Base-by-base conservation (phyloP, 1,140 invertebrate genomes). In the Drosophila elegans region DNA sequence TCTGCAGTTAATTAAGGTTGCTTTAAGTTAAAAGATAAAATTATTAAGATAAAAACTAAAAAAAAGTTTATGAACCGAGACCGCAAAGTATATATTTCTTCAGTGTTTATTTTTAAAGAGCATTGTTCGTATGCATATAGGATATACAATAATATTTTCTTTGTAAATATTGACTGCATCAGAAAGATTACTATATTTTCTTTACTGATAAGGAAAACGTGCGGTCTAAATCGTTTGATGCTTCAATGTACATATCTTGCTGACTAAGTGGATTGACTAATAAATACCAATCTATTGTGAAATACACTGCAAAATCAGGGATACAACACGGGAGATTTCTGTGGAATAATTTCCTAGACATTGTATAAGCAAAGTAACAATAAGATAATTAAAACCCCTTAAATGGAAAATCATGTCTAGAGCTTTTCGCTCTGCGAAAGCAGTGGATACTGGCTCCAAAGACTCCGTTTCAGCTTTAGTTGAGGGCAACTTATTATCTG, bases 161-260 rank as follows among this genome's bases (percentile, higher is more conserved):
- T 69, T 39, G 41, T 38, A 68, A 44, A 69, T 64, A 44, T 49
- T 68, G 34, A 68, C 63, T 39, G 49, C 59, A 56, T 69, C 32
- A 39, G 13, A 34, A 54, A 39, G 64, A 66, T 27, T 64, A 36
- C 36, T 21, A 16, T 49, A 34, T 55, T 32, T 48, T 46, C 41
- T 21, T 10, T 7, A 41, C 66, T 48, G 67, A 69, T 71, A 71
- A 71, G 21, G 34, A 54, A 46, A 42, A 48, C 49, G 67, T 69
- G 51, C 29, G 44, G 13, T n/a, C 54, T 54, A 25, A 16, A 46
- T 45, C 38, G 3, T 39, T 67, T 52, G 11, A 45, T 49, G 55
- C 27, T 67, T 12, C 27, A 16, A 67, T 34, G 25, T 41, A n/a
- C n/a, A n/a, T n/a, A 39, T 39, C n/a, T 53, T n/a, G 27, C 45